Evolutionary conservation across 2,888 invertebrate species (phyloP).

Genomic region (Andrena bicolor): DNA sequence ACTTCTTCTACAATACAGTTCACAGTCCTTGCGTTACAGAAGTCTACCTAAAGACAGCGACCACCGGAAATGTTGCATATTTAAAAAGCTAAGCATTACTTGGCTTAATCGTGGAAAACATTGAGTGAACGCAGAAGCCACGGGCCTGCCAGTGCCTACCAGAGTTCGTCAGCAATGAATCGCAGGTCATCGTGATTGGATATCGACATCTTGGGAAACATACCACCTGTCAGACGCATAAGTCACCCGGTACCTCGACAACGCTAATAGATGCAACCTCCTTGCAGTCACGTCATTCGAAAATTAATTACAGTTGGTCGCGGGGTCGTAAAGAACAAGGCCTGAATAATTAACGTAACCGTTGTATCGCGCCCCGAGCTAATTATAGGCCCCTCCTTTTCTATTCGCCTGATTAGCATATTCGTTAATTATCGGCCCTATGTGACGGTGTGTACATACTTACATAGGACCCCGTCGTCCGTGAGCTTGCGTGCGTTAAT

Average conservation of each 20-base stretch:
- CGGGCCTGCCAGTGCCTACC: neutral
- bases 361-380: conserved; percentile 78
- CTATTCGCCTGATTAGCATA: conserved; percentile 81
- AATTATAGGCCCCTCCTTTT: conserved; percentile 80
- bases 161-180: conserved; percentile 45
- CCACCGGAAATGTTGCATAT: neutral
- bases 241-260: conserved; percentile 70
- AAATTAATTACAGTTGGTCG: conserved; percentile 79
- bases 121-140: conserved; percentile 12
- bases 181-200: conserved; percentile 65
- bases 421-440: conserved; percentile 80
- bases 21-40: neutral
- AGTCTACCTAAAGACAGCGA: neutral
- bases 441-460: conserved; percentile 53
- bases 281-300: conserved; percentile 81
- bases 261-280: conserved; percentile 80
- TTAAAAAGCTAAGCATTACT: neutral
- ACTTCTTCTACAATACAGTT: neutral
- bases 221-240: conserved; percentile 72
- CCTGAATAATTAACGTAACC: conserved; percentile 81
- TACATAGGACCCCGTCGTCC: conserved; percentile 42
- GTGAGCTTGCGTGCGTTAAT: conserved; percentile 71
- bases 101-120: neutral
- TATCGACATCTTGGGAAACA: conserved; percentile 64
- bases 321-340: conserved; percentile 79